A percentile compares a stretch with the other conserved stretches of the same genome.
These are phyloP conservation scores for Neogale vison DNA, from an alignment of 2,113 vertebrate species.

Conservation along the genomic window DNA sequence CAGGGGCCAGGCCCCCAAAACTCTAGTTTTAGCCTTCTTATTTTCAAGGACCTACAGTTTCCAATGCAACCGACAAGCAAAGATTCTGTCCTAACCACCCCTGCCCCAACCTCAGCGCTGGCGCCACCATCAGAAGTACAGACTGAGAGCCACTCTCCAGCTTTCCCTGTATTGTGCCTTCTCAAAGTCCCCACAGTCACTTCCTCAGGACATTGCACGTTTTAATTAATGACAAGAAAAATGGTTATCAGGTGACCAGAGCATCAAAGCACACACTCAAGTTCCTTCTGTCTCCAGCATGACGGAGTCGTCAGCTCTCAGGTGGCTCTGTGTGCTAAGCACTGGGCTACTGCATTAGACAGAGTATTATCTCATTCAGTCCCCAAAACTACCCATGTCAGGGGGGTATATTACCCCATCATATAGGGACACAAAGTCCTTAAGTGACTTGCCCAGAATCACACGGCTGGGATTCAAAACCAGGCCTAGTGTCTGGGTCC, in stretches of 20 bases:
- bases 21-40: not conserved
- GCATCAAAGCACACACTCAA: not conserved
- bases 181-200: not conserved
- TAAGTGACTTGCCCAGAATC: not conserved
- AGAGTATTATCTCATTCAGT: not conserved
- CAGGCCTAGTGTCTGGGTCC: not conserved
- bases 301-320: not conserved
- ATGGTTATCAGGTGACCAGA: not conserved
- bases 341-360: fast-evolving
- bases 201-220: not conserved
- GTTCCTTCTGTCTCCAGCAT: not conserved
- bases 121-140: fast-evolving
- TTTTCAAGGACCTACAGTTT: not conserved
- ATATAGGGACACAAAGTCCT: not conserved
- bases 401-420: not conserved
- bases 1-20: not conserved
- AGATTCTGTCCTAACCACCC: not conserved
- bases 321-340: not conserved
- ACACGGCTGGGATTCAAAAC: not conserved
- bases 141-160: not conserved
- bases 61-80: not conserved
- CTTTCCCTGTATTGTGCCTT: not conserved
- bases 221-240: not conserved
- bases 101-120: fast-evolving
- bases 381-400: not conserved